Conservation (phyloP, 2,888 invertebrate species). For the Rhagonycha lutea region DNA sequence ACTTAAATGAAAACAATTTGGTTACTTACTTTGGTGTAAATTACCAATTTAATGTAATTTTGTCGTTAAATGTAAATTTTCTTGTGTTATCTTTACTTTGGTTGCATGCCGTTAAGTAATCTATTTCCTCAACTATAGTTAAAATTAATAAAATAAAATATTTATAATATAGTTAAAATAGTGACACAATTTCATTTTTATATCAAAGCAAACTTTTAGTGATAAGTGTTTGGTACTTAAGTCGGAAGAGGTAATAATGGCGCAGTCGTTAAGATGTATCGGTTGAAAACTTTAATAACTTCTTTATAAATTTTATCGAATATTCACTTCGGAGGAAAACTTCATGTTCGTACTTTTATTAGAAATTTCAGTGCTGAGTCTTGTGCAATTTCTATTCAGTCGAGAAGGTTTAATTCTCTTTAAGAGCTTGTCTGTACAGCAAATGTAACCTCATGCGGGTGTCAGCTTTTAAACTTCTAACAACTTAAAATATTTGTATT, state of each 20-base stretch:
- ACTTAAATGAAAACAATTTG: not conserved
- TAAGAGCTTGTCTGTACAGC: slow-evolving; percentile 25
- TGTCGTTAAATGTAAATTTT: not conserved
- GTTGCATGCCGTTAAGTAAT: not conserved
- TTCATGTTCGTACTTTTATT: slow-evolving; percentile 1
- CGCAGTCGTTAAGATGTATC: not conserved
- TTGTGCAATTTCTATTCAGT: slow-evolving; percentile 8
- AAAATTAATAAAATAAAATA: too few relatives aligned
- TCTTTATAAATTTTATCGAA: not conserved
- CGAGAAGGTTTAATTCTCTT: slow-evolving; percentile 17
- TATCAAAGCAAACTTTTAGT: not conserved
- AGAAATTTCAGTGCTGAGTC: not conserved
- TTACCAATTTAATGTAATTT: not conserved
- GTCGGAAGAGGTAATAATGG: not conserved
- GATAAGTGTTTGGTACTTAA: not conserved
- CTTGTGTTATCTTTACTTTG: not conserved
- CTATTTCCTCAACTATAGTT: not conserved
- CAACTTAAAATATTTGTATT: slow-evolving; percentile 19
- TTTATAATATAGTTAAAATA: not conserved
- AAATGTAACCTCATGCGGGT: slow-evolving; percentile 29
- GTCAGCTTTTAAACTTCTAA: slow-evolving; percentile 23
- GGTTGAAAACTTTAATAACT: not conserved
- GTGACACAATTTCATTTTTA: not conserved
- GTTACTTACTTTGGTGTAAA: not conserved
- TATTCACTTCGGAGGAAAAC: not conserved